Percentiles rank a stretch among this genome's conserved stretches.
Conservation (phyloP, 2,888 invertebrate species). For the Aspidiotus rigidus region DNA sequence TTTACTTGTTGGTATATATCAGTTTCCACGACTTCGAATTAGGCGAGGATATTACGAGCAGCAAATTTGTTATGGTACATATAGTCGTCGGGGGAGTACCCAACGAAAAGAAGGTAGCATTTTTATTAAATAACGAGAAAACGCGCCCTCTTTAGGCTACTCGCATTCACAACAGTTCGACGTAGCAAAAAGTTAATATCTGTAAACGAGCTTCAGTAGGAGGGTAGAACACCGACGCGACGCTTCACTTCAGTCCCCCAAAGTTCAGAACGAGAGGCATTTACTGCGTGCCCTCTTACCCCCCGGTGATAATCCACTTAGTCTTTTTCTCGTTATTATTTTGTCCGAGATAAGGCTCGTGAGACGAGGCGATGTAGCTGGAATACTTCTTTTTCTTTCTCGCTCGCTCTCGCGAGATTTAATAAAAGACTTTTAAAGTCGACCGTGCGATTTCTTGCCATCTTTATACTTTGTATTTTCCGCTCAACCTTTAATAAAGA, state of each 20-base stretch:
- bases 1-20: conserved; percentile 12
- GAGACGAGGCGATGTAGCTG: not conserved
- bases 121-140: conserved; percentile 17
- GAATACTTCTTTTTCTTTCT: not conserved
- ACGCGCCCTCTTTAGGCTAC: conserved; percentile 15
- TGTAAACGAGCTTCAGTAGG: conserved; percentile 6
- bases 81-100: not conserved
- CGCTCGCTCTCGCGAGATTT: not conserved
- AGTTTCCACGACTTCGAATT: conserved; percentile 30
- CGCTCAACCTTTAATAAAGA: conserved; percentile 2
- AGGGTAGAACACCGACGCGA: not conserved
- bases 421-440: not conserved
- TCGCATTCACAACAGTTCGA: conserved; percentile 8
- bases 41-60: conserved; percentile 25
- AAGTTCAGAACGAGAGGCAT: not conserved
- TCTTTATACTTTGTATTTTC: not conserved
- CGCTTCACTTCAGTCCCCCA: conserved; percentile 3
- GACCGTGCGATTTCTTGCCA: conserved; percentile 2
- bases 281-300: conserved; percentile 12
- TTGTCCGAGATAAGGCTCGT: conserved; percentile 9
- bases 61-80: conserved; percentile 20
- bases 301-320: conserved; percentile 30
- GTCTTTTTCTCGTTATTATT: conserved; percentile 31
- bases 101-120: not conserved
- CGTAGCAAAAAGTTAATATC: conserved; percentile 28